A percentile compares a stretch with the other conserved stretches of the same genome.
Conservation (phyloP, 2,888 invertebrate species). For the Thecocarcelia acutangulata region DNA sequence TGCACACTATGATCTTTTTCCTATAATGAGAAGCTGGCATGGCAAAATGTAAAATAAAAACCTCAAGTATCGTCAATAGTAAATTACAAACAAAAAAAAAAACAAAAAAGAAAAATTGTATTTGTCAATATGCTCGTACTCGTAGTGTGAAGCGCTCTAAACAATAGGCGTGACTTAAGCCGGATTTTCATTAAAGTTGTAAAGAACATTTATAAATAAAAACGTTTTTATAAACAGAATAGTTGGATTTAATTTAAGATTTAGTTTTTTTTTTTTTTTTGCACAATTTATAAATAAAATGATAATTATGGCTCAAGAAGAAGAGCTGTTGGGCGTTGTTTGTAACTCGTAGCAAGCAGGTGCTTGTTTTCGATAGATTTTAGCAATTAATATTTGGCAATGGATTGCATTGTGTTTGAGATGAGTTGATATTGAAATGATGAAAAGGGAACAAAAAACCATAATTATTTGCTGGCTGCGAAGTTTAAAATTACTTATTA, state of each 20-base stretch:
- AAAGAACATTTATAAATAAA: constrained; percentile 12
- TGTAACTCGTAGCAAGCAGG: no score
- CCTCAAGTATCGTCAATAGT: background rate
- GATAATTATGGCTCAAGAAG: constrained; percentile 11
- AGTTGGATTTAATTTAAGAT: background rate
- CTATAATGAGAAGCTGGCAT: constrained; percentile 30
- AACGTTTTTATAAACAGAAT: background rate
- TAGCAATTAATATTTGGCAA: background rate
- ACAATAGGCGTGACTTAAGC: constrained; percentile 65
- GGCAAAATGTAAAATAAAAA: constrained; percentile 20
- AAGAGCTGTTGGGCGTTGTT: constrained; percentile 3
- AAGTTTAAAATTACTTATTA: no score
- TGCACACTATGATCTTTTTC: background rate
- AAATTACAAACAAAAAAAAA: no score
- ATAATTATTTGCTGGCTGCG: no score
- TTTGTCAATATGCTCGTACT: constrained; percentile 12
- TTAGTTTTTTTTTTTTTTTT: background rate
- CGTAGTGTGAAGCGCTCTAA: constrained; percentile 8
- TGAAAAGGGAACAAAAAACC: no score
- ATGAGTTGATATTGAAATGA: no score
- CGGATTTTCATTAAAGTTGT: constrained; percentile 47
- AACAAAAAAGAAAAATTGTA: constrained; percentile 9
- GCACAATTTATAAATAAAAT: background rate
- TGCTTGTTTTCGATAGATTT: constrained; percentile 4
- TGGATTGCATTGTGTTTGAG: background rate